Evolutionary conservation across 64 coral and sea anemone genomes (phyloP).

Genomic region (Montipora cactus): DNA sequence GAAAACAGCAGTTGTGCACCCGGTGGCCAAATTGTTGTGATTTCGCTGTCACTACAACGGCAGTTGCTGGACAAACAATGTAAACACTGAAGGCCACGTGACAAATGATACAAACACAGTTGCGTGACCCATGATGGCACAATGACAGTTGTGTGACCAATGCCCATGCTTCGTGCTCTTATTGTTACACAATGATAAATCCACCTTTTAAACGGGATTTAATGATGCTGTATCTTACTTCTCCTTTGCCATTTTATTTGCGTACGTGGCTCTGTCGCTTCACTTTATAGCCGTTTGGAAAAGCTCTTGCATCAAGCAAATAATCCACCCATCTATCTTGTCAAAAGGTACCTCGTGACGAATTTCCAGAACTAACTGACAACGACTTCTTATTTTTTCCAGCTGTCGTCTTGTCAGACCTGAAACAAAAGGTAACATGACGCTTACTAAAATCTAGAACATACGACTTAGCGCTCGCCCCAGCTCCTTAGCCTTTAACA

Average conservation of each 20-base stretch:
- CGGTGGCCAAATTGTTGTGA: background rate
- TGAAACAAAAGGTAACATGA: background rate
- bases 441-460: too few species aligned
- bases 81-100: too few species aligned
- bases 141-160: background rate
- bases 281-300: too few species aligned
- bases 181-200: background rate
- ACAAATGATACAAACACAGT: background rate
- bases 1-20: background rate
- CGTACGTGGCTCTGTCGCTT: background rate
- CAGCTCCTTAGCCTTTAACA: too few species aligned
- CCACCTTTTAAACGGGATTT: background rate
- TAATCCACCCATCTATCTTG: background rate
- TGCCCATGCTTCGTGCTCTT: background rate
- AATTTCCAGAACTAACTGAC: constrained; percentile 37
- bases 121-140: background rate
- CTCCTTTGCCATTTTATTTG: background rate
- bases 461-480: too few species aligned
- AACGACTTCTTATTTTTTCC: constrained; percentile 47
- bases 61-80: background rate
- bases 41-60: background rate
- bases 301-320: too few species aligned
- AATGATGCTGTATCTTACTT: background rate
- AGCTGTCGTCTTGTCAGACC: constrained; percentile 32
- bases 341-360: constrained; percentile 21